Percentiles rank a stretch among this genome's conserved stretches.
phyloP scores from a whole-genome alignment of 2,113 vertebrate species.

The Hucho hucho region DNA sequence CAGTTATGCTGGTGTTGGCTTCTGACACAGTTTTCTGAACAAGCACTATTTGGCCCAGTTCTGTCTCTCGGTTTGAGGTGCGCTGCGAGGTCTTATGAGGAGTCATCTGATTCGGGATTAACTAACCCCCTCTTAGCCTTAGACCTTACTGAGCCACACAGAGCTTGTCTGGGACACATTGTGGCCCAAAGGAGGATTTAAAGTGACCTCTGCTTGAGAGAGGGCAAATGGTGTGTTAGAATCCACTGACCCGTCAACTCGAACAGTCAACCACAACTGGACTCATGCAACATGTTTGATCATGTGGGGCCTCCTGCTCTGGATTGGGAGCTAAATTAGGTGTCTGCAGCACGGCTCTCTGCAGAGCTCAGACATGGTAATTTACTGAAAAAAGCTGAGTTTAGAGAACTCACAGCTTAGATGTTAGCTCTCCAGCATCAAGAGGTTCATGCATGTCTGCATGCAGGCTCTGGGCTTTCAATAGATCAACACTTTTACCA shows the following conservation, averaged over 20 bases:
- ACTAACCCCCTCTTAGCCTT: constrained; percentile 24
- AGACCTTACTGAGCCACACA: constrained; percentile 34
- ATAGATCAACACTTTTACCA: too few relatives aligned
- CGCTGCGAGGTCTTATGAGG: constrained; percentile 74
- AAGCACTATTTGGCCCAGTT: constrained; percentile 1
- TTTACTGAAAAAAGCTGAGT: too few relatives aligned
- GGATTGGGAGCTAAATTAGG: too few relatives aligned
- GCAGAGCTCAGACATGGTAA: too few relatives aligned
- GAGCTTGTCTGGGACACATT: constrained; percentile 22
- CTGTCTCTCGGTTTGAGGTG: constrained; percentile 31
- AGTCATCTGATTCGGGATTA: constrained; percentile 82
- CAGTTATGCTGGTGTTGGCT: constrained; percentile 34
- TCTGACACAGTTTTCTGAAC: constrained; percentile 2
- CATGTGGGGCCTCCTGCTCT: background rate
- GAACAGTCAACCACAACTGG: constrained; percentile 28
- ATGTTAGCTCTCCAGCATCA: too few relatives aligned
- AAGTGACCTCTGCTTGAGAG: background rate
- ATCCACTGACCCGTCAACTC: constrained; percentile 44
- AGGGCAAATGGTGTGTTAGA: constrained; percentile 30
- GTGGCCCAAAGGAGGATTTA: constrained; percentile 11
- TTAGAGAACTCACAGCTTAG: too few relatives aligned
- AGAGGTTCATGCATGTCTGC: too few relatives aligned
- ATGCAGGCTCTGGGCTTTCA: too few relatives aligned
- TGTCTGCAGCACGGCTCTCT: too few relatives aligned
- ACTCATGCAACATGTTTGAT: constrained; percentile 15